Evolutionary conservation across 2,113 vertebrate genomes (phyloP).

Genomic region (Prinia subflava): DNA sequence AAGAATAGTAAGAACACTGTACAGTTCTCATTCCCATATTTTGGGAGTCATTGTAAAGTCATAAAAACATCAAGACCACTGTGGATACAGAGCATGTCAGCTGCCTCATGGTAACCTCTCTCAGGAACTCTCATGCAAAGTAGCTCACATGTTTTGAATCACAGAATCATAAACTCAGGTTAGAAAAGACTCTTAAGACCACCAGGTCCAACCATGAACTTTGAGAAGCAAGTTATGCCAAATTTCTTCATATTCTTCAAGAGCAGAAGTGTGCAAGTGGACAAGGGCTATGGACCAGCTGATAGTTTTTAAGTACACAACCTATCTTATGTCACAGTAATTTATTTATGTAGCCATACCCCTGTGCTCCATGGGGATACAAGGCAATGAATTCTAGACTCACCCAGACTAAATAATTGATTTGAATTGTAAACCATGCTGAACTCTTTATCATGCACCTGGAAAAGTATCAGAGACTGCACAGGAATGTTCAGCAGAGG

Average conservation of each 20-base stretch:
- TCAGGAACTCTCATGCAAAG: not conserved
- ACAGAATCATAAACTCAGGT: not conserved
- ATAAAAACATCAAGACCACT: not conserved
- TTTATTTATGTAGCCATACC: not conserved
- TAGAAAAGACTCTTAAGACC: not conserved
- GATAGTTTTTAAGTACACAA: not conserved
- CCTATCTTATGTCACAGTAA: not conserved
- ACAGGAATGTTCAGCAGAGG: not conserved
- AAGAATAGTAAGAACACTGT: not conserved
- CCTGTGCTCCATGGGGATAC: not conserved
- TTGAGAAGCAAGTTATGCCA: not conserved
- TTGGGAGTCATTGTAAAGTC: not conserved
- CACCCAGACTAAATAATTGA: conserved; percentile 34
- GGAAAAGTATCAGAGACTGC: not conserved
- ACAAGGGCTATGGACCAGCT: not conserved
- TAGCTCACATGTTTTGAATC: not conserved
- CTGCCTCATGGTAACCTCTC: not conserved
- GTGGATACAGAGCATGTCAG: not conserved
- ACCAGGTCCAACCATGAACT: not conserved
- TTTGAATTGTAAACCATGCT: not conserved
- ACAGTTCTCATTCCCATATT: not conserved
- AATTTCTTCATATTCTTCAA: not conserved
- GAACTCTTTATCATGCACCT: not conserved
- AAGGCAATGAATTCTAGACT: not conserved
- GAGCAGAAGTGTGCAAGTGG: not conserved